Conservation (phyloP, 2,888 invertebrate genomes). For the Clivina fossor region DNA sequence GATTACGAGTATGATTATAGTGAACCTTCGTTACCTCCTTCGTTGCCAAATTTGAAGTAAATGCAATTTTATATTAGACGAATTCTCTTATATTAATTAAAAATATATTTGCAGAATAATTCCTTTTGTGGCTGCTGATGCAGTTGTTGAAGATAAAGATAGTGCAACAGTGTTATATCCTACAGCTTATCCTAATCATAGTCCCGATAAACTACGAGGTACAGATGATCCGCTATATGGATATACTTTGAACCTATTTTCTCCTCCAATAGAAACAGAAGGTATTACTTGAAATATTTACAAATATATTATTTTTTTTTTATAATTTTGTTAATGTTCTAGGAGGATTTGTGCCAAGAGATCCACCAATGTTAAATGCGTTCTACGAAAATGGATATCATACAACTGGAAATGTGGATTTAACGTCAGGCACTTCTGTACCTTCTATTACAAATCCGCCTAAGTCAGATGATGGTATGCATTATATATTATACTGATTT, state of each 20-base stretch:
- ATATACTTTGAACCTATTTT: conserved; percentile 59
- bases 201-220: conserved; percentile 47
- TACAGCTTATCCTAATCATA: conserved; percentile 48
- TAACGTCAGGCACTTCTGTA: conserved; percentile 48
- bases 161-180: conserved; percentile 45
- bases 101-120: conserved; percentile 70
- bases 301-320: too few relatives aligned
- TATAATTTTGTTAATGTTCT: too few relatives aligned
- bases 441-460: conserved; percentile 53
- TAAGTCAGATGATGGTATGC: conserved; percentile 53
- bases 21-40: conserved; percentile 78
- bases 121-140: conserved; percentile 84
- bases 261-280: conserved; percentile 78
- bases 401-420: conserved; percentile 47
- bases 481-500: background rate
- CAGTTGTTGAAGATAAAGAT: conserved; percentile 64
- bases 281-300: conserved; percentile 55
- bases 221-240: conserved; percentile 49
- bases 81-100: conserved; percentile 24
- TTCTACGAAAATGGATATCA: conserved; percentile 57
- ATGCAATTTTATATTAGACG: too few relatives aligned
- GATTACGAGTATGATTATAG: conserved; percentile 71
- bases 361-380: conserved; percentile 60
- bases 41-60: conserved; percentile 77
- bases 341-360: conserved; percentile 79